These are phyloP conservation scores for Omphaloscelis lunosa DNA, from an alignment of 2,888 invertebrate species.

Conservation along the genomic window DNA sequence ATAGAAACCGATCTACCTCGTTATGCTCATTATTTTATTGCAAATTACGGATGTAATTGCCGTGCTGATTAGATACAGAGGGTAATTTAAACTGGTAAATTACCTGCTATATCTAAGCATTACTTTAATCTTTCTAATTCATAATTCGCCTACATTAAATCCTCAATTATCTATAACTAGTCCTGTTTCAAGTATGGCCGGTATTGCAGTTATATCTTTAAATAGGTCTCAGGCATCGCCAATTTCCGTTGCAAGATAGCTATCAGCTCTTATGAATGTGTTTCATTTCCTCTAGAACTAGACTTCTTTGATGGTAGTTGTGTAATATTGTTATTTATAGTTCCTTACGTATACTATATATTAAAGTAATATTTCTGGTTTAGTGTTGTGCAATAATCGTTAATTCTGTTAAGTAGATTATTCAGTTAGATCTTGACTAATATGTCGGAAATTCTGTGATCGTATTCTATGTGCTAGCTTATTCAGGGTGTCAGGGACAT, in stretches of 20 bases:
- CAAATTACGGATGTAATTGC: constrained; percentile 41
- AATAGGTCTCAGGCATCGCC: constrained; percentile 69
- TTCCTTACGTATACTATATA: constrained; percentile 39
- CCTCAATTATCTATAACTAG: constrained; percentile 27
- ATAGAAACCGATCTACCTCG: constrained; percentile 32
- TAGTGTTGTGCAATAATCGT: constrained; percentile 35
- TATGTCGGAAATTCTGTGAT: neutral
- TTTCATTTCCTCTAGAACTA: constrained; percentile 72
- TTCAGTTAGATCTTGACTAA: constrained; percentile 17
- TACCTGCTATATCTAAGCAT: constrained; percentile 29
- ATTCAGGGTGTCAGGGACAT: no score
- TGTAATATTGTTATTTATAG: constrained; percentile 70
- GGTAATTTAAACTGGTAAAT: constrained; percentile 38
- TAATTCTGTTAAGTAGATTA: constrained; percentile 24
- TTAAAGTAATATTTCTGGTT: constrained; percentile 45
- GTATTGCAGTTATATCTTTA: constrained; percentile 52
- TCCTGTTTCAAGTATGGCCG: constrained; percentile 30
- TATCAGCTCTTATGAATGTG: constrained; percentile 68
- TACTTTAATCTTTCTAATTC: constrained; percentile 47
- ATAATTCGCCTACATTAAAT: constrained; percentile 42
- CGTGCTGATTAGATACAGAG: constrained; percentile 36
- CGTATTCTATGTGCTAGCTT: neutral
- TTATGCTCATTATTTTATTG: constrained; percentile 35
- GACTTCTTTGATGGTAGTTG: constrained; percentile 68
- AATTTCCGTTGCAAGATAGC: constrained; percentile 71